phyloP scores from a whole-genome alignment of 2,888 invertebrate species.

The Sarcophaga rosellei region DNA sequence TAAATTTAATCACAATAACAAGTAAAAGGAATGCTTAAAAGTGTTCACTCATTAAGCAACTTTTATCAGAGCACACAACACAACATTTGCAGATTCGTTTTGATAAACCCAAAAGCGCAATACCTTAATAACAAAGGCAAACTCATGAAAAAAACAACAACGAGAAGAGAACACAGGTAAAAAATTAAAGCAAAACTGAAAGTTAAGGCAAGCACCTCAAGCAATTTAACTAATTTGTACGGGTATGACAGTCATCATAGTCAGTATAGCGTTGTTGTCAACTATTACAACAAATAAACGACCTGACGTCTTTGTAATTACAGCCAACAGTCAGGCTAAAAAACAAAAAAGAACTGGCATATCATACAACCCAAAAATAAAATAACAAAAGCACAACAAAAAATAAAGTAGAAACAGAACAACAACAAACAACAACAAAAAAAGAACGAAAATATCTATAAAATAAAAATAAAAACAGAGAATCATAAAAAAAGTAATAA shows the following conservation, averaged over 20 bases:
- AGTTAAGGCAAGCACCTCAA: constrained; percentile 62
- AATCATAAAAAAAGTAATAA: constrained; percentile 33
- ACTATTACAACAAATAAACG: constrained; percentile 55
- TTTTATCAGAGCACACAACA: neutral
- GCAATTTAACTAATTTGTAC: constrained; percentile 71
- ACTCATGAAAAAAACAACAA: constrained; percentile 6
- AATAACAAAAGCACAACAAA: neutral
- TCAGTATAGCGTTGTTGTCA: constrained; percentile 55
- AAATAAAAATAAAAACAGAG: neutral
- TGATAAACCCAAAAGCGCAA: constrained; percentile 22
- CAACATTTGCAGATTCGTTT: constrained; percentile 10
- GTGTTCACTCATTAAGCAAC: neutral
- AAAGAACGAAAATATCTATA: constrained; percentile 30
- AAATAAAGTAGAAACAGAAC: constrained; percentile 37
- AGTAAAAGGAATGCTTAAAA: no score
- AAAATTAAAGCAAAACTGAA: constrained; percentile 1
- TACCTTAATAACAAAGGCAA: constrained; percentile 10
- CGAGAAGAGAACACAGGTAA: neutral
- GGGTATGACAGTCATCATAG: constrained; percentile 25
- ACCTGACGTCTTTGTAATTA: constrained; percentile 65
- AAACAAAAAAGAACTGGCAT: neutral
- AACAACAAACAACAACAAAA: constrained; percentile 11
- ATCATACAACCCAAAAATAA: constrained; percentile 12
- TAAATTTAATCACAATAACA: no score
- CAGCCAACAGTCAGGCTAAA: constrained; percentile 32